phyloP scores from a whole-genome alignment of 2,888 invertebrate genomes.

The Melieria omissa region DNA sequence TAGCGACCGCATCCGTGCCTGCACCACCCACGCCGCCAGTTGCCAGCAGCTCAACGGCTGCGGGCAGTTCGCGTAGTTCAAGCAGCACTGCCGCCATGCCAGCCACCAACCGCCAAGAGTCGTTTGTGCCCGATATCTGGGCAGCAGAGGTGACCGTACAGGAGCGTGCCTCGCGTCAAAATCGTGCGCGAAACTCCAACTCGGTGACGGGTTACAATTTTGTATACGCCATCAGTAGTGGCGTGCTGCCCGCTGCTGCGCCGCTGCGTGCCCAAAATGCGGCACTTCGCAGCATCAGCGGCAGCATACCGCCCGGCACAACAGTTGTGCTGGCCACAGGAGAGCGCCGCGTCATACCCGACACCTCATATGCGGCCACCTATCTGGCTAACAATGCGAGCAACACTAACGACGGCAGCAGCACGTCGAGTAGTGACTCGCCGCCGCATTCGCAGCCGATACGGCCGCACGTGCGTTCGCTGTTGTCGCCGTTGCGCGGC shows the following conservation, averaged over 20 bases:
- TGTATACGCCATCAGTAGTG: slow-evolving; percentile 66
- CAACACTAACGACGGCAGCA: slow-evolving; percentile 41
- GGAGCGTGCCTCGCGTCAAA: slow-evolving; percentile 62
- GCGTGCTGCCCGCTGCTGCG: slow-evolving; percentile 56
- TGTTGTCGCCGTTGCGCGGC: slow-evolving; percentile 25
- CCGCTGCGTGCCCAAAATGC: slow-evolving; percentile 22
- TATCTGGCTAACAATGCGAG: neutral
- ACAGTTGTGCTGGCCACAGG: neutral
- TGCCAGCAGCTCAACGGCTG: slow-evolving; percentile 1
- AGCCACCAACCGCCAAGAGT: slow-evolving; percentile 47
- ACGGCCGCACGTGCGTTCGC: slow-evolving; percentile 45
- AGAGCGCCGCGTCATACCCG: neutral
- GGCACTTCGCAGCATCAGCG: neutral
- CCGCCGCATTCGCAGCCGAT: slow-evolving; percentile 43
- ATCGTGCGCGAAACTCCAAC: slow-evolving; percentile 54
- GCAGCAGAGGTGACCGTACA: slow-evolving; percentile 66
- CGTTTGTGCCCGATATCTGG: slow-evolving; percentile 66
- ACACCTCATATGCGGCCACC: neutral
- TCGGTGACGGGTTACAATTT: slow-evolving; percentile 63
- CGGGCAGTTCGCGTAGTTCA: slow-evolving; percentile 5
- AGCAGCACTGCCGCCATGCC: slow-evolving; percentile 5
- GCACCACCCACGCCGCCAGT: slow-evolving; percentile 33
- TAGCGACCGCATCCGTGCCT: neutral
- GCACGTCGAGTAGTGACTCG: slow-evolving; percentile 44
- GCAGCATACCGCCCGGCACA: neutral